These are phyloP conservation scores for Lontra canadensis DNA, from an alignment of 2,113 vertebrate species.

Conservation along the genomic window DNA sequence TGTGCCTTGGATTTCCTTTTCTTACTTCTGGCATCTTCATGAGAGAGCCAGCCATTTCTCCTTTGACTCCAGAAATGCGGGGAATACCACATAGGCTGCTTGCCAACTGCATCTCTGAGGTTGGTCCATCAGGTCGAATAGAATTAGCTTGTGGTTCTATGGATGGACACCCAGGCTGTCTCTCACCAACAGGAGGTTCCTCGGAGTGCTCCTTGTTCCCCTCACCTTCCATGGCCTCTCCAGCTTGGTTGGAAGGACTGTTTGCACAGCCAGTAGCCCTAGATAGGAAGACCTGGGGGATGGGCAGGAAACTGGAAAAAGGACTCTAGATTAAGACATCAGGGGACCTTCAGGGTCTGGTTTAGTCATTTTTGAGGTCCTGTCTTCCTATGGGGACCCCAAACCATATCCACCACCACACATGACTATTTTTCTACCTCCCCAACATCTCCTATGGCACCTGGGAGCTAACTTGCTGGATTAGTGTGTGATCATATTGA, in stretches of 20 bases:
- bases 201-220: fast-evolving
- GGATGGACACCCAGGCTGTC: not conserved
- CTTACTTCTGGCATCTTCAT: not conserved
- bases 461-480: not conserved
- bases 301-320: not conserved
- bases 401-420: fast-evolving
- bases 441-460: not conserved
- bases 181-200: not conserved
- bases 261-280: too few species aligned
- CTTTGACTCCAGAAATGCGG: not conserved
- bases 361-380: not conserved
- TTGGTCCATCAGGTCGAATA: fast-evolving
- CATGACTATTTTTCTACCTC: not conserved
- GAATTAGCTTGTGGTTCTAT: not conserved
- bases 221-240: not conserved
- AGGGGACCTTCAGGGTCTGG: fast-evolving
- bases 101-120: not conserved
- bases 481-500: fast-evolving
- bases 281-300: fast-evolving
- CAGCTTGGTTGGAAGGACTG: not conserved
- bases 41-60: not conserved
- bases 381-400: not conserved
- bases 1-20: not conserved
- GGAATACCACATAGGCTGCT: fast-evolving
- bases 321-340: fast-evolving